Conservation (phyloP, 2,113 vertebrate genomes). For the Myrmecophaga tridactyla region DNA sequence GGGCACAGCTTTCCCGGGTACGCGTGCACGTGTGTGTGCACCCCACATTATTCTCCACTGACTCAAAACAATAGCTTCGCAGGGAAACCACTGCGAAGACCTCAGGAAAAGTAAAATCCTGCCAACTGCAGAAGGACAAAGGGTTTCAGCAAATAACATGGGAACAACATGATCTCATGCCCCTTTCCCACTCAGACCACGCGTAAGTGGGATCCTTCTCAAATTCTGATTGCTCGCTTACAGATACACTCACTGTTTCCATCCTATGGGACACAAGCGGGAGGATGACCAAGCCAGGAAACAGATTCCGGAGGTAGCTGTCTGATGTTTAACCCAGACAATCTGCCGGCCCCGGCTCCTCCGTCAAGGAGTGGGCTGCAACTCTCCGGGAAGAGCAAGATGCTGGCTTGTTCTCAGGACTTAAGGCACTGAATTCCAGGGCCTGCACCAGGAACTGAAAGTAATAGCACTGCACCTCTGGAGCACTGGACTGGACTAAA, state of each 20-base stretch:
- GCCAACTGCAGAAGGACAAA: conserved; percentile 67
- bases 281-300: conserved; percentile 50
- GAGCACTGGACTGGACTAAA: neutral
- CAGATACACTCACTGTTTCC: conserved; percentile 26
- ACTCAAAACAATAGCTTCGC: conserved; percentile 60
- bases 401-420: neutral
- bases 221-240: neutral
- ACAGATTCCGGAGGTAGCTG: conserved; percentile 47
- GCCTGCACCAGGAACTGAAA: neutral
- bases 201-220: conserved; percentile 29
- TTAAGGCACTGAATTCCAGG: neutral
- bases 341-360: neutral
- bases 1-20: neutral
- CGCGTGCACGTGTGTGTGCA: neutral
- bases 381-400: neutral
- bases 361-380: neutral
- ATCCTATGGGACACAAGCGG: neutral
- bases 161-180: conserved; percentile 56
- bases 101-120: conserved; percentile 49
- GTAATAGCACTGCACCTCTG: neutral
- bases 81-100: conserved; percentile 25
- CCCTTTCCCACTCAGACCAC: neutral
- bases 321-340: conserved; percentile 60
- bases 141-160: conserved; percentile 17
- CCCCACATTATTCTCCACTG: neutral